These are phyloP conservation scores for Leucoma salicis DNA, from an alignment of 2,888 invertebrate species.

Conservation along the genomic window DNA sequence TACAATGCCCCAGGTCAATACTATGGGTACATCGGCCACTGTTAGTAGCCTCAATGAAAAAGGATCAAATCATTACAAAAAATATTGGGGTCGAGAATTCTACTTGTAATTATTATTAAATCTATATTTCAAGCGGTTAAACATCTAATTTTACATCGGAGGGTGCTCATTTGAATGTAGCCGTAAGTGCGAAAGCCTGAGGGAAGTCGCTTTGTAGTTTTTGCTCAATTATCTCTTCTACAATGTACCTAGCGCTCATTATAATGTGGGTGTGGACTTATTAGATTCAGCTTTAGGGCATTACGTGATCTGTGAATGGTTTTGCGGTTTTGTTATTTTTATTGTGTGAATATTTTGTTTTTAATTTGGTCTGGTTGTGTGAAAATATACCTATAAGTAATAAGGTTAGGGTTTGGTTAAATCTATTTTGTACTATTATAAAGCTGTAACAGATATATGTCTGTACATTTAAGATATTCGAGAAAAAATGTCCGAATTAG, in stretches of 20 bases:
- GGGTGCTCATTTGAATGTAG: conserved; percentile 73
- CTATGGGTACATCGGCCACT: too few relatives aligned
- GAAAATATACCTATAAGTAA: neutral
- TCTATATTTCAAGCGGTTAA: conserved; percentile 47
- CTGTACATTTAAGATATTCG: too few relatives aligned
- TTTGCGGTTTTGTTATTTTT: conserved; percentile 31
- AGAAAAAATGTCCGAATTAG: too few relatives aligned
- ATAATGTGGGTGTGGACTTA: conserved; percentile 58
- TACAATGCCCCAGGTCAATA: too few relatives aligned
- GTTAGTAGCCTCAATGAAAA: too few relatives aligned
- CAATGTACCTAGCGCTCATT: conserved; percentile 66
- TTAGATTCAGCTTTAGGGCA: conserved; percentile 75
- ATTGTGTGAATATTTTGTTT: conserved; percentile 15
- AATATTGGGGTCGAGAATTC: neutral
- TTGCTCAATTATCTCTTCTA: conserved; percentile 68
- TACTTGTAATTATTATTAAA: conserved; percentile 15
- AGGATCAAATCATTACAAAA: too few relatives aligned
- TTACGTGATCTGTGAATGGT: conserved; percentile 43
- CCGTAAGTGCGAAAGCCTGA: conserved; percentile 52
- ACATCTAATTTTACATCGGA: conserved; percentile 44
- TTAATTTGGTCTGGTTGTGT: conserved; percentile 8
- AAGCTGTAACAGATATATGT: too few relatives aligned
- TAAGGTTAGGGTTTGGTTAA: too few relatives aligned
- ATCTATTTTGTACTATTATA: too few relatives aligned
- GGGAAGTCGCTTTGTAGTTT: conserved; percentile 71